phyloP scores from a whole-genome alignment of 2,888 invertebrate species.

The Diarsia mendica region DNA sequence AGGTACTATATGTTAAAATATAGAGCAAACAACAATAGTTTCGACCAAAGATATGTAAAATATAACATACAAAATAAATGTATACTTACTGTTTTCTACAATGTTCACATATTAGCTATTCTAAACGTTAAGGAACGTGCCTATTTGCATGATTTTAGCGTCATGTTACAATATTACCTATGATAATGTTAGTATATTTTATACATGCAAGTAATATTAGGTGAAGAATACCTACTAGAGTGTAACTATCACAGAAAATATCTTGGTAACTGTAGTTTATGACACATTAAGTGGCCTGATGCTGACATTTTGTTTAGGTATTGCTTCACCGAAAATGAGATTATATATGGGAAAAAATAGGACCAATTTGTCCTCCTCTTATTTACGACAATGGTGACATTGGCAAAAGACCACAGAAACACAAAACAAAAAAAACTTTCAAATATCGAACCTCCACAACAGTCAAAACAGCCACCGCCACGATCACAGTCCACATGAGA shows the following conservation, averaged over 20 bases:
- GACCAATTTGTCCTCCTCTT: background rate
- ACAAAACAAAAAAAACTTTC: conserved; percentile 23
- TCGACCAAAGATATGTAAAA: background rate
- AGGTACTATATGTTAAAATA: background rate
- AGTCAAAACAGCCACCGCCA: conserved; percentile 66
- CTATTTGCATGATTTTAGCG: conserved; percentile 12
- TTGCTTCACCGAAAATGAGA: background rate
- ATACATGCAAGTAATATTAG: background rate
- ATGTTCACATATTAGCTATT: background rate
- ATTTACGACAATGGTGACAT: background rate
- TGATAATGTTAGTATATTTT: background rate
- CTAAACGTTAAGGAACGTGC: conserved; percentile 25
- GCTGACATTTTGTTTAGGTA: background rate
- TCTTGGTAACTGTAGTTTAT: background rate
- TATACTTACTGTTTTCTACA: background rate
- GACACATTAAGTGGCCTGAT: background rate
- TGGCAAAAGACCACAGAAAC: background rate
- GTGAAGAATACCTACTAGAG: background rate
- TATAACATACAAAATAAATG: background rate
- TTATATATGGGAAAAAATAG: background rate
- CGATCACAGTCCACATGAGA: conserved; percentile 69
- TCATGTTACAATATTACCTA: conserved; percentile 19
- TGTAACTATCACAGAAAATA: background rate
- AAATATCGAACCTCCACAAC: conserved; percentile 77
- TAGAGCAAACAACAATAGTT: too few species aligned